These are phyloP conservation scores for Setipinna tenuifilis DNA, from an alignment of 2,797 vertebrate species.

Conservation along the genomic window DNA sequence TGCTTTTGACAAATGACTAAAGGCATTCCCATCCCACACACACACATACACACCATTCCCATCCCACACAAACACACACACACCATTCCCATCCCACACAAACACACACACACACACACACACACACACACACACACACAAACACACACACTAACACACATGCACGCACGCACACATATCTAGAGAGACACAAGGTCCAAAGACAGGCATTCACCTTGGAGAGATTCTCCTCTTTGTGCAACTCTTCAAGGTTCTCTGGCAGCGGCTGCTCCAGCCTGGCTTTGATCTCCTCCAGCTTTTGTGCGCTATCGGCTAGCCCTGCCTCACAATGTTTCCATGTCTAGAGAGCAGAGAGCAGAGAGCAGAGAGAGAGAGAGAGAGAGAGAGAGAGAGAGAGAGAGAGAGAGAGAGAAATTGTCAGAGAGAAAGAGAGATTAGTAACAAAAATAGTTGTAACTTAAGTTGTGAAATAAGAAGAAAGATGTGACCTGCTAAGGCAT, in stretches of 20 bases:
- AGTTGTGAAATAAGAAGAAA: no score
- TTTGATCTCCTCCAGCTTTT: slow-evolving; percentile 72
- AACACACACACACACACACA: slow-evolving; percentile 23
- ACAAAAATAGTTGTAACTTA: no score
- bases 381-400: background rate
- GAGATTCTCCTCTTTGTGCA: slow-evolving; percentile 68
- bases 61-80: background rate
- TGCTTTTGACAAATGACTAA: slow-evolving; percentile 8
- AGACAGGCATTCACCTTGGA: slow-evolving; percentile 74
- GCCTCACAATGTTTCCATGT: slow-evolving; percentile 80
- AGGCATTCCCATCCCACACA: background rate
- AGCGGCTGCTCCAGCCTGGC: slow-evolving; percentile 66
- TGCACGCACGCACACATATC: background rate
- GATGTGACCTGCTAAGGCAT: no score
- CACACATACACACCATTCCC: background rate
- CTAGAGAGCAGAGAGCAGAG: slow-evolving; percentile 64
- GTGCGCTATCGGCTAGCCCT: slow-evolving; percentile 63
- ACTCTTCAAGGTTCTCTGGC: slow-evolving; percentile 68
- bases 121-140: slow-evolving; percentile 8
- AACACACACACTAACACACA: background rate
- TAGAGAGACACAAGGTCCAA: background rate
- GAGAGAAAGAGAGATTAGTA: background rate
- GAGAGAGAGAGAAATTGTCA: background rate
- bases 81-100: background rate
- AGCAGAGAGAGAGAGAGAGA: no score